Evolutionary conservation across 2,888 invertebrate species (phyloP).

Genomic region (Chirona hameri): DNA sequence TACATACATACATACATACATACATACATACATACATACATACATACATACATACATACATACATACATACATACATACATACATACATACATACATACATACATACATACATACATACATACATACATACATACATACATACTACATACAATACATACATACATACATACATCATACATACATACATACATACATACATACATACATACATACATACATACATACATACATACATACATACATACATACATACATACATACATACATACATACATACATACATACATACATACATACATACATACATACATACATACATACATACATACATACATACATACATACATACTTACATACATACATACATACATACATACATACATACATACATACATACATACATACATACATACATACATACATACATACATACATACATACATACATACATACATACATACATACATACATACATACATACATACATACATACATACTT

Average conservation of each 20-base stretch:
- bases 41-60: too few relatives aligned
- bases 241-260: not conserved
- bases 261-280: not conserved
- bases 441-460: too few relatives aligned
- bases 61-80: not conserved
- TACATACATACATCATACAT: too few relatives aligned
- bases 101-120: not conserved
- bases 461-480: too few relatives aligned
- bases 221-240: not conserved
- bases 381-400: too few relatives aligned
- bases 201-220: not conserved
- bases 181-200: not conserved
- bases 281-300: not conserved
- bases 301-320: not conserved
- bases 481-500: too few relatives aligned
- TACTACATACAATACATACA: too few relatives aligned
- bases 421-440: too few relatives aligned
- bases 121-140: not conserved
- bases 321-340: not conserved
- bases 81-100: not conserved
- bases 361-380: too few relatives aligned
- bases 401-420: too few relatives aligned
- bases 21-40: too few relatives aligned
- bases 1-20: not conserved
- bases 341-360: too few relatives aligned